Percentiles rank a stretch among this genome's conserved stretches.
Conservation (phyloP, 2,113 vertebrate genomes). For the Sphaerodactylus townsendi region DNA sequence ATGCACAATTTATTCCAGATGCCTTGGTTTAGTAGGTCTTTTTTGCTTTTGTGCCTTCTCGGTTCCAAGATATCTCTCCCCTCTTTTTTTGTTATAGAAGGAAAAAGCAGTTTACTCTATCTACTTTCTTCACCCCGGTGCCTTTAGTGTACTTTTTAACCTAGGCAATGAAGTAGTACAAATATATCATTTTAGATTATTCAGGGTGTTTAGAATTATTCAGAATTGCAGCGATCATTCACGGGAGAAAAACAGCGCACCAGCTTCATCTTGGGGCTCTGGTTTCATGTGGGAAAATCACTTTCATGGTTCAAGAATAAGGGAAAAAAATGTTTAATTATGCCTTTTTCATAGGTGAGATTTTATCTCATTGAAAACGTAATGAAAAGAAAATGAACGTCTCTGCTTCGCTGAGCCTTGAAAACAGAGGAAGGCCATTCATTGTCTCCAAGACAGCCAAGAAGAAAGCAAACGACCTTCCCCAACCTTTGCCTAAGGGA, state of each 20-base stretch:
- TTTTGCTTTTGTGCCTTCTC: too few species aligned
- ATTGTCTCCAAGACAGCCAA: background rate
- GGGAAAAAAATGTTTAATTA: background rate
- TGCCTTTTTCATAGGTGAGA: background rate
- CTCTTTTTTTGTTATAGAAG: too few species aligned
- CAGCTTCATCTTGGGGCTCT: background rate
- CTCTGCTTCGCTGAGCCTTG: background rate
- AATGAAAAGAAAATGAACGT: background rate
- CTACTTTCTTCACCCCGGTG: too few species aligned
- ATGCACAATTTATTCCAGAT: too few species aligned
- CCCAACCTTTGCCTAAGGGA: constrained; percentile 1
- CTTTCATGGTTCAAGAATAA: background rate
- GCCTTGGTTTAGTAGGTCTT: too few species aligned
- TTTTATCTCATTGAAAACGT: background rate
- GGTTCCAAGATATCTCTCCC: too few species aligned
- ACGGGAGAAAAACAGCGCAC: background rate
- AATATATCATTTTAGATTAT: background rate
- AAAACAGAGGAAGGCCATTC: background rate
- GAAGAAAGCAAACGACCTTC: background rate
- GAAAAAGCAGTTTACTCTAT: too few species aligned
- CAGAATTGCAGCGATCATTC: background rate
- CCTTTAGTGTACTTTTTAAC: too few species aligned
- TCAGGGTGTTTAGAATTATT: background rate
- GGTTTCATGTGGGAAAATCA: background rate
- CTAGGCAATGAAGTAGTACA: background rate